Evolutionary conservation across 1,140 invertebrate species (phyloP), one percentile per base, ranked within the genome.

Genomic region (Diachasmimorpha longicaudata): DNA sequence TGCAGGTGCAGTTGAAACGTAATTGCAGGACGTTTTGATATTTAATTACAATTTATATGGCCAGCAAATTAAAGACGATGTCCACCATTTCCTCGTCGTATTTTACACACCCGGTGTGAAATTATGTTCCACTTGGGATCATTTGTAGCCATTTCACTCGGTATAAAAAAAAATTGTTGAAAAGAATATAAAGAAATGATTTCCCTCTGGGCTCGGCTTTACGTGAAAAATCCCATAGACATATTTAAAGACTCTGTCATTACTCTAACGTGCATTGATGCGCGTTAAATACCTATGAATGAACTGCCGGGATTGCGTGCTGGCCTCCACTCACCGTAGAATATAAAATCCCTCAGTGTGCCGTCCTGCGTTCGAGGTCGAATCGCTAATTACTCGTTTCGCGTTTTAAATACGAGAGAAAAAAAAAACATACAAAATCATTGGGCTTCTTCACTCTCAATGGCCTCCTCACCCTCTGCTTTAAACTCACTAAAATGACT

Each of bases 11-110:
- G 58, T 63, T 63, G 58, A 63, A 19, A 23, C 19, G 23, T 63
- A 63, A 63, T 63, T 63, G 58, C 58, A 63, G 58, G 58, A 63
- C 21, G 58, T 63, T 31, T 63, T 63, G 58, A 63, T 63, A 63
- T 63, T 63, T 63, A 63, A 63, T 63, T 63, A 31, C 58, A 63
- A 63, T 63, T 63, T 63, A 31, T 31, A 63, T 63, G 58, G 23
- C 58, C 58, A 63, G 58, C 23, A 14, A 63, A 63, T 63, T 63
- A 63, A 63, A 63, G 19, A 31, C 23, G 23, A 31, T 63, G 58
- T 63, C 58, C 58, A 9, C 23, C 58, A 19, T 63, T 63, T 25
- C 58, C 23, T 63, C 58, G 13, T 63, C 23, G 48, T 52, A 52
- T 52, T 52, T 52, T 52, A 52, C 58, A 31, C 23, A 25, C 19